phyloP scores from a whole-genome alignment of 2,113 vertebrate genomes.

The Leptocoma aspasia region DNA sequence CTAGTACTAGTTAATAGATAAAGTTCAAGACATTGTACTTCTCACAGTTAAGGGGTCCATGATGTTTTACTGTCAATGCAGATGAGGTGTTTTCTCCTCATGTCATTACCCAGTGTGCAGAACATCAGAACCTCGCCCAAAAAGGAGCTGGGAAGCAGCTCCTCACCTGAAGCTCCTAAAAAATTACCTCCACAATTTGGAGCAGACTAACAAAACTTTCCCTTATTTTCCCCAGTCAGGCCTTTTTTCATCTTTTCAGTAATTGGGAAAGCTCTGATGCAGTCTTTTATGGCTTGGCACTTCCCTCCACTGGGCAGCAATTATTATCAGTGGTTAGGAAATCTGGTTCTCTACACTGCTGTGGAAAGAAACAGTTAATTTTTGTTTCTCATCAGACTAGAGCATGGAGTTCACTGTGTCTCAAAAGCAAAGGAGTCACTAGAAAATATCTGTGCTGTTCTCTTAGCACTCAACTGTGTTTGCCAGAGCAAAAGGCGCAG shows the following conservation, averaged over 20 bases:
- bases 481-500: background rate
- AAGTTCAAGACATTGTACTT: background rate
- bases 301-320: background rate
- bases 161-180: background rate
- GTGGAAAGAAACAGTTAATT: background rate
- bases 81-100: background rate
- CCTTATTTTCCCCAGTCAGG: background rate
- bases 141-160: background rate
- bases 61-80: background rate
- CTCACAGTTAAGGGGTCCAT: background rate
- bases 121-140: background rate
- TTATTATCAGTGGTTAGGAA: background rate
- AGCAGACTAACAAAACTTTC: background rate
- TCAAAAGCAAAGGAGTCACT: background rate
- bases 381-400: background rate
- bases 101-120: background rate
- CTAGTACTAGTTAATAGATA: background rate
- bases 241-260: background rate
- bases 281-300: background rate
- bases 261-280: background rate
- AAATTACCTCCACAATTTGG: background rate
- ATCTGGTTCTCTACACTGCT: background rate
- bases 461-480: background rate
- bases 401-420: background rate
- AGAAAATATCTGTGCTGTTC: background rate